Conservation (phyloP, 2,797 vertebrate species). For the Chrysolophus pictus region DNA sequence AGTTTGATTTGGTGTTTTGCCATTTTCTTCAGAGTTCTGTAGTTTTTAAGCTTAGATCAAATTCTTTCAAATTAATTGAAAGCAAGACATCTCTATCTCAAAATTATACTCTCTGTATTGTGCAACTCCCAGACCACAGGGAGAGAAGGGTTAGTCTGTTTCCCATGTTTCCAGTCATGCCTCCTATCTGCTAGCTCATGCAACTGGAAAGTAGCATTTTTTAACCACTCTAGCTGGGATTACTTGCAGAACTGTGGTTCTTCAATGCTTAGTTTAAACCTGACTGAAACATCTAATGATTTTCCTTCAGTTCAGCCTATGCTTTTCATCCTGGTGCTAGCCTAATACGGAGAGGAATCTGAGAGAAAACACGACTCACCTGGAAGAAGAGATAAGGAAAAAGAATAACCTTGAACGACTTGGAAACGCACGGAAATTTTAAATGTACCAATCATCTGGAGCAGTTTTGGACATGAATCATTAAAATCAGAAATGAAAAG, state of each 20-base stretch:
- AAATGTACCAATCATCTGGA: not conserved
- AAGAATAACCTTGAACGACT: not conserved
- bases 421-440: not conserved
- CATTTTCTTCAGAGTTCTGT: not conserved
- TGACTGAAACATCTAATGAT: not conserved
- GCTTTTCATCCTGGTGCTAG: not conserved
- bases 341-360: not conserved
- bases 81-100: not conserved
- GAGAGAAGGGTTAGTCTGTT: not conserved
- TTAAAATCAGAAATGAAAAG: not conserved
- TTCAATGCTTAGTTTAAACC: not conserved
- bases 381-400: not conserved
- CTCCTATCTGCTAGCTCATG: not conserved
- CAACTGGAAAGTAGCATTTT: not conserved
- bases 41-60: not conserved
- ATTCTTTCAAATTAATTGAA: not conserved
- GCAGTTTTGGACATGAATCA: not conserved
- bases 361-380: not conserved
- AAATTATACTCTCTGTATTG: not conserved
- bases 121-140: not conserved
- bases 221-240: not conserved
- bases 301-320: not conserved
- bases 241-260: not conserved
- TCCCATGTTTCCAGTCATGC: not conserved
- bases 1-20: not conserved